Conservation (phyloP, 1,140 invertebrate species). For the Lethrus apterus region DNA sequence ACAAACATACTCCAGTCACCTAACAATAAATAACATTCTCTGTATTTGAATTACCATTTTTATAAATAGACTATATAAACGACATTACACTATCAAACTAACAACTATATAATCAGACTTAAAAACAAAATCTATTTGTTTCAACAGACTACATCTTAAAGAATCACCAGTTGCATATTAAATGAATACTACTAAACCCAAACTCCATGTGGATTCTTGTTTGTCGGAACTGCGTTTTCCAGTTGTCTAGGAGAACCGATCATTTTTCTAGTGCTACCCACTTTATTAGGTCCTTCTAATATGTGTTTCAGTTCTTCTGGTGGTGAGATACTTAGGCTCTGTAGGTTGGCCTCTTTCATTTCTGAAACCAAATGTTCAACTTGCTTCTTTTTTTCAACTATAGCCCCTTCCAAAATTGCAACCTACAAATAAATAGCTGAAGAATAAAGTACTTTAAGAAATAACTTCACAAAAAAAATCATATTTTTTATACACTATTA, state of each 20-base stretch:
- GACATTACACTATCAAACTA: no score
- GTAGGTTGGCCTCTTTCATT: conserved; percentile 87
- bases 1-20: conserved; percentile 20
- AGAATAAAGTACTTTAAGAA: conserved; percentile 11
- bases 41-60: no score
- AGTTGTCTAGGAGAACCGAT: conserved; percentile 84
- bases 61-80: no score
- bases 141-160: conserved; percentile 3
- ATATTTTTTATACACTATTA: no score
- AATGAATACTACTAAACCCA: conserved; percentile 57
- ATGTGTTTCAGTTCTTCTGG: conserved; percentile 73
- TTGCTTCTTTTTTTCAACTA: conserved; percentile 77
- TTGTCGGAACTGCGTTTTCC: conserved; percentile 87
- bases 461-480: no score
- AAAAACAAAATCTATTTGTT: background rate
- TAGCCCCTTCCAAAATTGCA: conserved; percentile 65
- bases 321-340: conserved; percentile 76
- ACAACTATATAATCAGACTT: conserved; percentile 8
- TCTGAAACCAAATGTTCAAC: conserved; percentile 77
- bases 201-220: conserved; percentile 91
- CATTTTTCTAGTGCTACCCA: conserved; percentile 80
- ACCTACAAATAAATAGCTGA: conserved; percentile 45
- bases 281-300: conserved; percentile 73
- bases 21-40: conserved; percentile 25
- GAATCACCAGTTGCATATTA: conserved; percentile 2